A percentile compares a stretch with the other conserved stretches of the same genome.
These are phyloP conservation scores for Esperia sulphurella DNA, from an alignment of 2,888 invertebrate genomes.

Conservation along the genomic window DNA sequence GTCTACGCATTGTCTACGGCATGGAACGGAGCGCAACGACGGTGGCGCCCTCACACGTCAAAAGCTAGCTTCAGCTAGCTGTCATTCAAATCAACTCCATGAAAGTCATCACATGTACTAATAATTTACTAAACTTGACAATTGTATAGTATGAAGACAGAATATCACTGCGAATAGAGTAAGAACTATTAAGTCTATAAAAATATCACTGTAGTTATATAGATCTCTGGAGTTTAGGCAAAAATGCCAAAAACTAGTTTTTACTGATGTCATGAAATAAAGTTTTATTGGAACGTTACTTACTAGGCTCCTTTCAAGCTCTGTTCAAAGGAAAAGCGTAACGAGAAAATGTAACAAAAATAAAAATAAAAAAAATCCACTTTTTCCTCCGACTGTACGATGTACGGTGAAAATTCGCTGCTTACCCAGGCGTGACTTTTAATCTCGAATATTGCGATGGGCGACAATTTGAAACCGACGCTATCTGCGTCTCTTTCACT, in stretches of 20 bases:
- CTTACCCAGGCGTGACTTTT: conserved; percentile 72
- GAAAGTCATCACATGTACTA: too few relatives aligned
- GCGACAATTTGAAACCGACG: conserved; percentile 60
- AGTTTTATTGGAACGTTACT: too few relatives aligned
- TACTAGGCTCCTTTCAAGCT: too few relatives aligned
- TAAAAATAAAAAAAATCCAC: conserved; percentile 7
- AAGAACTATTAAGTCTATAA: too few relatives aligned
- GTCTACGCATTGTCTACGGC: too few relatives aligned
- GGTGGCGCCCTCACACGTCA: too few relatives aligned
- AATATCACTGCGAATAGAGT: not conserved
- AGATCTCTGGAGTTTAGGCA: not conserved
- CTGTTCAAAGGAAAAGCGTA: conserved; percentile 1
- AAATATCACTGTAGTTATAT: too few relatives aligned
- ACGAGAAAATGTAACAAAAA: conserved; percentile 8
- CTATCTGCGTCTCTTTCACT: conserved; percentile 28
- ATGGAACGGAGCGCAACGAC: too few relatives aligned
- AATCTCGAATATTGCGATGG: conserved; percentile 72
- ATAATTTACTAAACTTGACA: too few relatives aligned
- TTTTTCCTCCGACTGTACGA: conserved; percentile 44
- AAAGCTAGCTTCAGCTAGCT: too few relatives aligned
- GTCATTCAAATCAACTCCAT: too few relatives aligned
- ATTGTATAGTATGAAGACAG: too few relatives aligned
- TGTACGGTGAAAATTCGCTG: conserved; percentile 50
- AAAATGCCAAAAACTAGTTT: not conserved
- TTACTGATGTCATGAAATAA: not conserved